Conservation (phyloP, 2,113 vertebrate species). For the Ivindomyrus marchei region DNA sequence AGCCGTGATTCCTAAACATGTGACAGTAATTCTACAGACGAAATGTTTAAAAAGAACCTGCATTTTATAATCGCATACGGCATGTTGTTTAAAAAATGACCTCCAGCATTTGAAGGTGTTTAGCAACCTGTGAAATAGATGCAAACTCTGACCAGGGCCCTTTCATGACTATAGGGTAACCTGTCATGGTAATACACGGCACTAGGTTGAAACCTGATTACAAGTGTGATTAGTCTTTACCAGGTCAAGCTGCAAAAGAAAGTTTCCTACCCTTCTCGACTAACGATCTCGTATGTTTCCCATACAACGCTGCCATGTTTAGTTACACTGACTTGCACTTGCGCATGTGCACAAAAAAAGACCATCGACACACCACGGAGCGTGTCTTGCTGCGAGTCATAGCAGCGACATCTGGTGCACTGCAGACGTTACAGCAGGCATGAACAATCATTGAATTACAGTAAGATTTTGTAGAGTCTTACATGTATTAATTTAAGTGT, state of each 20-base stretch:
- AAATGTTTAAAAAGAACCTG: background rate
- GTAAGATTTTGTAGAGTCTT: background rate
- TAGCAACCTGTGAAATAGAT: background rate
- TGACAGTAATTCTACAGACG: background rate
- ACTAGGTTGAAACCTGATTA: background rate
- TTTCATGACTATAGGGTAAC: background rate
- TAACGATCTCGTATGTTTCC: conserved; percentile 23
- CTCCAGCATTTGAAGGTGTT: background rate
- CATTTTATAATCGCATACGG: background rate
- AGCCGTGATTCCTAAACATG: background rate
- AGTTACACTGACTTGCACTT: background rate
- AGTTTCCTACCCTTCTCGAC: conserved; percentile 41
- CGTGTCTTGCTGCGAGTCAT: background rate
- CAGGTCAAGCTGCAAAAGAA: background rate
- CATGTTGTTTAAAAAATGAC: background rate
- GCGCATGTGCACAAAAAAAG: conserved; percentile 34
- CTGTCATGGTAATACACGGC: background rate
- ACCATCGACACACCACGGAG: background rate
- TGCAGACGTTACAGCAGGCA: background rate
- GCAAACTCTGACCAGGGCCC: background rate
- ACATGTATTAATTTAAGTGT: background rate
- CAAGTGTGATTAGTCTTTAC: background rate
- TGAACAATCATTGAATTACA: background rate
- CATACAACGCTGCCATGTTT: conserved; percentile 55
- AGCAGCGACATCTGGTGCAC: background rate